Base-by-base conservation (phyloP, 2,113 vertebrate species). In the Callopanchax toddi region DNA sequence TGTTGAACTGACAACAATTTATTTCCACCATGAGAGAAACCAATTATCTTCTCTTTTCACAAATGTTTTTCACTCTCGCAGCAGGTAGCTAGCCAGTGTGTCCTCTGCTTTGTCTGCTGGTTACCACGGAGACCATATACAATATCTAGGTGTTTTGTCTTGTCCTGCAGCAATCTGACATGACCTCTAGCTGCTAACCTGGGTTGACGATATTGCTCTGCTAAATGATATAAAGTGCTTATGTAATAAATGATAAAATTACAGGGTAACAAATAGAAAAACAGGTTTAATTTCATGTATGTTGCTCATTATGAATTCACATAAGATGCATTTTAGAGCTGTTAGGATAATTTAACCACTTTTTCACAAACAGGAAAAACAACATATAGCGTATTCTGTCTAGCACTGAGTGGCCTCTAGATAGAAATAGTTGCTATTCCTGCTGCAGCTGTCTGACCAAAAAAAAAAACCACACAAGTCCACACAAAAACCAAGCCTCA, bases 391-490 rank as follows among this genome's bases (percentile, higher is more conserved):
- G 63, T 67, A 36, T 64, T 77, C 49, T 65, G 60, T 76, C 73
- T 74, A 58, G 51, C 66, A 71, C 66, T 36, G 8, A 73, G 59
- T 79, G 81, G 85, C 75, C 77, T 64, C 64, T 54, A 60, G 67
- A 86, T 80, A 78, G 67, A 87, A 86, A 89, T 85, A 89, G 76
- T 68, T 52, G 15, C 55, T 71, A 3, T 66, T 67, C 52, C 58
- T 72, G 73, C 73, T 43, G 49, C 71, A 75, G 78, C 74, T 88
- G 70, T 77, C 70, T 57, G 26, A 39, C 68, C 49, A 71, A 50
- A 55, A 20, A 18, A 46, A 62, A n/a, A n/a, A n/a, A n/a, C n/a
- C n/a, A n/a, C 56, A 46, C 25, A 67, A 22, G 49, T 44, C 36
- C 46, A 50, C 46, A 58, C 22, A 66, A 36, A 52, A 20, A 55